These are phyloP conservation scores for Sicus ferrugineus DNA, from an alignment of 2,888 invertebrate species.

Conservation along the genomic window DNA sequence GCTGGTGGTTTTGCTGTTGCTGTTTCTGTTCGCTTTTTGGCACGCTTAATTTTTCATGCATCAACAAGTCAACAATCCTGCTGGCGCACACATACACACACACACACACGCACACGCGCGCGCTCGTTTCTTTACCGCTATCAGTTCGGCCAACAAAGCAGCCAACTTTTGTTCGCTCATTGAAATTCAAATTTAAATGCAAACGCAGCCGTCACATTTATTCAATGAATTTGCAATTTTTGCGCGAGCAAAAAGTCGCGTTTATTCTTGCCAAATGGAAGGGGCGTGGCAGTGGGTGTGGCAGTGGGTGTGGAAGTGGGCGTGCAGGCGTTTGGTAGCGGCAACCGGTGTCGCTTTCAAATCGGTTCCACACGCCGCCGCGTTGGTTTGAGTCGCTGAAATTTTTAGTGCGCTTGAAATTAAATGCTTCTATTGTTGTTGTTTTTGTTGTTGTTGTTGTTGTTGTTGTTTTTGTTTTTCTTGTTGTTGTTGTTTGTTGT, in stretches of 20 bases:
- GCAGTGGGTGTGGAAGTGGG: too few relatives aligned
- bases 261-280: not conserved
- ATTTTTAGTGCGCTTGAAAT: not conserved
- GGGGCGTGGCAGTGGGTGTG: conserved; percentile 15
- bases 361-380: too few relatives aligned
- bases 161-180: not conserved
- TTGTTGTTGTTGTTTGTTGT: not conserved
- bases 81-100: too few relatives aligned
- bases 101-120: too few relatives aligned
- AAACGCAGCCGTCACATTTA: conserved; percentile 9
- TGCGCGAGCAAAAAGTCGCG: not conserved
- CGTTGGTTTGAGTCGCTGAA: not conserved
- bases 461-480: not conserved
- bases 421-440: conserved; percentile 4
- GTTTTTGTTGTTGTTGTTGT: not conserved
- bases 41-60: too few relatives aligned
- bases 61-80: too few relatives aligned
- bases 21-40: too few relatives aligned
- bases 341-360: too few relatives aligned
- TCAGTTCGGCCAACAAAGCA: too few relatives aligned
- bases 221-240: conserved; percentile 30
- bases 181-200: conserved; percentile 7
- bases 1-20: too few relatives aligned
- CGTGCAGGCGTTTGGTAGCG: too few relatives aligned
- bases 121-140: too few relatives aligned